phyloP scores from a whole-genome alignment of 1,140 invertebrate genomes.

The Bombus huntii region DNA sequence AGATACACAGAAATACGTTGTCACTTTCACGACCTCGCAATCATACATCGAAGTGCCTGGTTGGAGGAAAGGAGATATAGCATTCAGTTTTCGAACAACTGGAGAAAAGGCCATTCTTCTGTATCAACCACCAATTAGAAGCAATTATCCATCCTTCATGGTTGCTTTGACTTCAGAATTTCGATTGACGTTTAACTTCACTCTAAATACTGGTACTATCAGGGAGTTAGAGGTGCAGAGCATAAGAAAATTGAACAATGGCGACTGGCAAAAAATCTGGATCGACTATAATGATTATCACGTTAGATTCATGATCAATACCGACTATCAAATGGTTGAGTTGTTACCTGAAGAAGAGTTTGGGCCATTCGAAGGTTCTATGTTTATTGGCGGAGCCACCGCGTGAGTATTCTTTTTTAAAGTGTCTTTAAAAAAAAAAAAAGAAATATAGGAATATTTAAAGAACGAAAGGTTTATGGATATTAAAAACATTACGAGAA shows the following conservation, averaged over 20 bases:
- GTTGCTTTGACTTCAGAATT: constrained; percentile 92
- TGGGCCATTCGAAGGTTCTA: constrained; percentile 94
- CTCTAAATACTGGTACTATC: constrained; percentile 91
- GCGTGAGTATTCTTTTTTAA: constrained; percentile 84
- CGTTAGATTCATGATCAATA: constrained; percentile 96
- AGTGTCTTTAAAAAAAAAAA: too few relatives aligned
- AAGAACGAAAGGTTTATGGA: too few relatives aligned
- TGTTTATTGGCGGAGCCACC: constrained; percentile 95
- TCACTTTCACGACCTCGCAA: constrained; percentile 95
- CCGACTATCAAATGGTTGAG: constrained; percentile 93
- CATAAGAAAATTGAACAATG: constrained; percentile 91
- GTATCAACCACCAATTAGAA: constrained; percentile 94
- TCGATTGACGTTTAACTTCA: constrained; percentile 94
- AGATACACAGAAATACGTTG: constrained; percentile 96
- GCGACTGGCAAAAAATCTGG: constrained; percentile 98
- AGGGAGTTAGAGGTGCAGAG: constrained; percentile 92
- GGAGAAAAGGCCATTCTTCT: constrained; percentile 93
- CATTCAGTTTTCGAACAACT: constrained; percentile 96
- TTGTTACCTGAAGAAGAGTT: constrained; percentile 93
- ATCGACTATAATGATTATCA: constrained; percentile 96
- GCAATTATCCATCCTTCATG: constrained; percentile 95
- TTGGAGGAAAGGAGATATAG: constrained; percentile 95
- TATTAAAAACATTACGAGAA: too few relatives aligned
- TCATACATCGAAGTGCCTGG: constrained; percentile 96
- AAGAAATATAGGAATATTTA: too few relatives aligned